Base-by-base conservation (phyloP, 2,888 invertebrate genomes). In the Neoascia interrupta region DNA sequence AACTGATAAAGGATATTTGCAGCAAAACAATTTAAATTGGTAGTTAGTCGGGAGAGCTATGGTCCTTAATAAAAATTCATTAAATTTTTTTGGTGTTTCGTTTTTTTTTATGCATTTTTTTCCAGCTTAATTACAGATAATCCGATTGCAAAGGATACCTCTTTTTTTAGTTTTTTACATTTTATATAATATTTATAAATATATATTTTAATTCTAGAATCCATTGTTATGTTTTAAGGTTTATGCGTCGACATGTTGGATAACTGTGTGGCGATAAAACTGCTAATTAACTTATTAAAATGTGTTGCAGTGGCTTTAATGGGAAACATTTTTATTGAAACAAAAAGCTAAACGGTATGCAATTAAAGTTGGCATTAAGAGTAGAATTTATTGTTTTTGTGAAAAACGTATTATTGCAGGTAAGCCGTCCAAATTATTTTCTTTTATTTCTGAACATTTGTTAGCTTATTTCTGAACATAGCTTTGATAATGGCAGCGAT, bases 261-360 rank as follows among this genome's bases (percentile, higher is more conserved):
- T 39, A 47, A n/a, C n/a, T 58, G 23, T 56, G 31, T 21, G 47
- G 49, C 31, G 37, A 36, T 41, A 10, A 68, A 56, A 39, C 1
- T 39, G 47, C 68, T 68, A 68, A 68, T 68, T 68, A 68, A 68
- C 56, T 68, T 47, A 39, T 56, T 68, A 13, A 11, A 64, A 19
- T 28, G 26, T 10, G 0, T 37, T 26, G 13, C 10, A 28, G 16
- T 6, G 16, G 18, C 34, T 13, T 36, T 43, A 45, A 54, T 26
- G 26, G 13, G 11, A 39, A 26, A n/a, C 5, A 43, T 19, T 41
- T 37, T 49, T 10, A 37, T 28, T 28, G 19, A 61, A 61, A 39
- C 13, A 21, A 19, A 51, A 21, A 11, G 1, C 1, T 16, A 13
- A 26, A 1, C 8, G 5, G 1, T 41, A 23, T 54, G 34, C 45